Evolutionary conservation across 2,113 vertebrate genomes (phyloP).

Genomic region (Atrichornis clamosus): DNA sequence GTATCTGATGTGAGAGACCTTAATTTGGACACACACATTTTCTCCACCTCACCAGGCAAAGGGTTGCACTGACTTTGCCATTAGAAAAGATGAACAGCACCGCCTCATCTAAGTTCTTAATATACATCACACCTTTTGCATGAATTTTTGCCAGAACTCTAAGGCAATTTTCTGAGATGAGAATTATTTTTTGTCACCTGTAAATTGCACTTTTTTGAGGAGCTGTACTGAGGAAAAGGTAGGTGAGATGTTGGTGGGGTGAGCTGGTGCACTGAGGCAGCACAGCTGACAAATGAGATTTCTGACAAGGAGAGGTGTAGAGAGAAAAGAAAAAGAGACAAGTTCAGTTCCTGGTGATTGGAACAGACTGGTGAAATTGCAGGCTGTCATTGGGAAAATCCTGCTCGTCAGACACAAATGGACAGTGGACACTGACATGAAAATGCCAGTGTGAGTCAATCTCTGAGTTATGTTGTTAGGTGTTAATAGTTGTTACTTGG

Average conservation of each 20-base stretch:
- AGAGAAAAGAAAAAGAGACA: background rate
- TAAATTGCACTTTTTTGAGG: background rate
- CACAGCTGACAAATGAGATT: background rate
- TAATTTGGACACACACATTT: background rate
- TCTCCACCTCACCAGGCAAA: background rate
- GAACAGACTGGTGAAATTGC: background rate
- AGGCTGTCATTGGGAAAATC: background rate
- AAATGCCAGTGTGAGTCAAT: background rate
- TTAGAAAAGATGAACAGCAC: background rate
- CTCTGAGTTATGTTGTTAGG: background rate
- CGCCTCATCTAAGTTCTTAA: background rate
- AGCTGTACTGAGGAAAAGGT: background rate
- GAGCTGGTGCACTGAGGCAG: background rate
- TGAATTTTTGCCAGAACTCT: background rate
- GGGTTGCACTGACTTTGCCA: background rate
- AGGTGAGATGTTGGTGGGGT: background rate
- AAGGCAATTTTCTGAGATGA: conserved; percentile 12
- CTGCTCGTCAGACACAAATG: background rate
- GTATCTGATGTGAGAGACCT: background rate
- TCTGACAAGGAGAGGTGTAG: background rate
- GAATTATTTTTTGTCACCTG: conserved; percentile 30
- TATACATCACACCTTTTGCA: background rate
- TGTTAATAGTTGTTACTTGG: background rate
- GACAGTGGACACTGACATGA: background rate
- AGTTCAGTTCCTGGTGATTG: background rate